Base-by-base conservation (phyloP, 2,888 invertebrate species). In the Trypoxylon attenuatum region DNA sequence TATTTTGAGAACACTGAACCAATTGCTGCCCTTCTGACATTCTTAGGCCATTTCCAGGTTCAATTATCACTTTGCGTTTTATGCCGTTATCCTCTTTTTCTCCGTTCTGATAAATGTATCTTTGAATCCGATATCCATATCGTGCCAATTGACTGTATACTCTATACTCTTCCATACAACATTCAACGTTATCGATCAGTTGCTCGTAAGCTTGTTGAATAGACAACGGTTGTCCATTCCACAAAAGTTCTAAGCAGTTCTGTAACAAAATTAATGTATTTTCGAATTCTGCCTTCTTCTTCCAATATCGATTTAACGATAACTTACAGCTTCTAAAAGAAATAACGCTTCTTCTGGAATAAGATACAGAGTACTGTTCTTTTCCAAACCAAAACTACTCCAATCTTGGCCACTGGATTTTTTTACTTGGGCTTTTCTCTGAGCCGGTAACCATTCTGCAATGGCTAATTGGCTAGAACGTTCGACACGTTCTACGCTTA, bases 301-400 rank as follows among this genome's bases (percentile, higher is more conserved):
- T 33, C 27, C 29, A 45, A 4, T 21, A 29, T 56, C 39, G 50
- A 45, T 52, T 29, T 6, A 62, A 18, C 15, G 45, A 56, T 42
- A 42, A 70, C 65, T 33, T 88, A 93, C 93, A 79, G 89, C 88
- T 90, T 93, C 93, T 79, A 93, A 86, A 45, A 93, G 87, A 81
- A 89, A 90, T 39, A 93, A 84, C 29, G 91, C 89, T 88, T 93
- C 93, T 84, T 93, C 93, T 1, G 93, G 91, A 46, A 88, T 86
- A 1, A 93, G 84, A 80, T 88, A 90, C 2, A 90, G 78, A 51
- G 82, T 83, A 22, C 87, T 85, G 29, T 89, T 88, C 16, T 87
- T 82, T 75, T 88, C 88, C 57, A 89, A 88, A 0, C 91, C 91
- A 64, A 90, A 84, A 68, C 86, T 89, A 52, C 89, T 88, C 91